phyloP scores from a whole-genome alignment of 35 echinoderm and acorn worm species.

The Amphiura filiformis region DNA sequence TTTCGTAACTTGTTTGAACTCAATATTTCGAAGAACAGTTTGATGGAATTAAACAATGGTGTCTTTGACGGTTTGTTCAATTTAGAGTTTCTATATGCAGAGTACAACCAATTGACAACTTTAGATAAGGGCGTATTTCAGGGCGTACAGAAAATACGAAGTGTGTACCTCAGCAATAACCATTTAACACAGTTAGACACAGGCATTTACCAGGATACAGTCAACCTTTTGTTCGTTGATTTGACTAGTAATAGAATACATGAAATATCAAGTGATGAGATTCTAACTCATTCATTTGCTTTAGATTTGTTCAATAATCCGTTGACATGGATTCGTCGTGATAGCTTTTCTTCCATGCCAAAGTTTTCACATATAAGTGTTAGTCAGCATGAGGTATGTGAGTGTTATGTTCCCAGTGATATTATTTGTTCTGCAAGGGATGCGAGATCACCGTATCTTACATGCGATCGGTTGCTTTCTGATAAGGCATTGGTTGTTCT shows the following conservation, averaged over 20 bases:
- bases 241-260: not conserved
- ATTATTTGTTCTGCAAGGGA: not conserved
- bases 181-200: not conserved
- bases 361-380: not conserved
- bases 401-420: not conserved
- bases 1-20: no score
- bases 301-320: not conserved
- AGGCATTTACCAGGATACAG: not conserved
- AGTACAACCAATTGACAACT: not conserved
- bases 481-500: not conserved
- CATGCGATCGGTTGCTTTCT: not conserved
- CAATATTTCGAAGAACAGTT: not conserved
- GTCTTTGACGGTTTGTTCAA: not conserved
- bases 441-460: not conserved
- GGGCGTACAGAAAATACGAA: not conserved
- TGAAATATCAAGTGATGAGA: not conserved
- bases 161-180: not conserved
- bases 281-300: not conserved
- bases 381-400: not conserved
- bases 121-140: not conserved
- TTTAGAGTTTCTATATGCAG: not conserved
- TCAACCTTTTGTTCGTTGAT: not conserved
- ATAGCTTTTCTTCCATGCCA: not conserved
- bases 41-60: not conserved
- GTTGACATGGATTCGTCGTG: not conserved